phyloP scores from a whole-genome alignment of 2,113 vertebrate genomes.

The Forbesichthys agassizii region DNA sequence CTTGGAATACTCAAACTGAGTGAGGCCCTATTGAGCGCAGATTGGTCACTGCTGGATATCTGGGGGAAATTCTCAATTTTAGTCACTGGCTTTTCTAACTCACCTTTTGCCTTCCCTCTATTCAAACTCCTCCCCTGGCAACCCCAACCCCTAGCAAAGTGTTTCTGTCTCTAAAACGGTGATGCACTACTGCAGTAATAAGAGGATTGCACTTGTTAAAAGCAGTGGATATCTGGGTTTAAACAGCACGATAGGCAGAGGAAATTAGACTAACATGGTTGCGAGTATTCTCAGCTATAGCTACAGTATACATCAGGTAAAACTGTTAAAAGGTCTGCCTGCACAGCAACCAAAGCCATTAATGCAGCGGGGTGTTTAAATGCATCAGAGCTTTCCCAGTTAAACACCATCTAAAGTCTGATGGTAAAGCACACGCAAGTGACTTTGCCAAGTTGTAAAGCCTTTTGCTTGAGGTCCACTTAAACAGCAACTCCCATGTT shows the following conservation, averaged over 20 bases:
- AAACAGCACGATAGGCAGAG: conserved; percentile 24
- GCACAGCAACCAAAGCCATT: conserved; percentile 18
- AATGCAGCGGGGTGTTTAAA: conserved; percentile 45
- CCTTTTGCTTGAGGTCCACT: conserved; percentile 38
- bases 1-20: conserved; percentile 3
- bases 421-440: conserved; percentile 32
- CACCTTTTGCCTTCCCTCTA: neutral
- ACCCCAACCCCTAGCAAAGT: conserved; percentile 12
- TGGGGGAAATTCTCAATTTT: neutral
- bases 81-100: neutral
- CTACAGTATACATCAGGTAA: conserved; percentile 39
- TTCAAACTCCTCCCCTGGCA: neutral
- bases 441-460: conserved; percentile 59
- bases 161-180: conserved; percentile 12
- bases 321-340: conserved; percentile 20
- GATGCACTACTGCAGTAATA: conserved; percentile 40
- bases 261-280: conserved; percentile 44
- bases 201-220: conserved; percentile 29
- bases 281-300: conserved; percentile 44
- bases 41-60: neutral
- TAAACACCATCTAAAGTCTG: conserved; percentile 43
- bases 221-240: neutral
- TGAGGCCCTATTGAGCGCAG: neutral
- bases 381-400: conserved; percentile 52
- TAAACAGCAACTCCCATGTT: conserved; percentile 38